Conservation (phyloP, 2,797 vertebrate species). For the Macropus fuliginosus region DNA sequence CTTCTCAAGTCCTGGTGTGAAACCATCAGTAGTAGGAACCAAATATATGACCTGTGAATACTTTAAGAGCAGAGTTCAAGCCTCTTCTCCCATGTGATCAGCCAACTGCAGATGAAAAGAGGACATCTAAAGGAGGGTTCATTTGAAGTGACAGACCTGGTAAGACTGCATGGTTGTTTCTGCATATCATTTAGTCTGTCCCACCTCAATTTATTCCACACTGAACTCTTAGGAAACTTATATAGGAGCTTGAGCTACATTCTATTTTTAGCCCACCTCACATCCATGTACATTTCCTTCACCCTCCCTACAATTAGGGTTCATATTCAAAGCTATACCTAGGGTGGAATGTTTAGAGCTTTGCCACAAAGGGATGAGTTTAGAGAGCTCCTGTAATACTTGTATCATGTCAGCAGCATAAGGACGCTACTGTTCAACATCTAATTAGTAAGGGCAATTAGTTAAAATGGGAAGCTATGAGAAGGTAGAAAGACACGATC, state of each 20-base stretch:
- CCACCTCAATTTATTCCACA: constrained; percentile 4
- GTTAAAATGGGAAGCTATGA: neutral
- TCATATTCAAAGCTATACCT: neutral
- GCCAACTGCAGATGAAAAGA: constrained; percentile 29
- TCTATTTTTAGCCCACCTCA: constrained; percentile 6
- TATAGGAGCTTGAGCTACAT: neutral
- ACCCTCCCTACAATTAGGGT: neutral
- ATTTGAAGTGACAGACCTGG: constrained; percentile 16
- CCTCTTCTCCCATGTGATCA: constrained; percentile 2
- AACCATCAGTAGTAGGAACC: neutral
- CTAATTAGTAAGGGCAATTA: neutral
- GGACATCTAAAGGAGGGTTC: neutral
- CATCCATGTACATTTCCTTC: neutral
- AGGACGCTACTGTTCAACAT: neutral
- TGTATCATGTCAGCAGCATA: neutral
- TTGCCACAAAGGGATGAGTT: neutral
- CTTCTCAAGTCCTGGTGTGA: constrained; percentile 1
- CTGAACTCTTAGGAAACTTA: neutral
- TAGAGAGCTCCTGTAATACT: neutral
- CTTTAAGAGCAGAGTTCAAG: neutral
- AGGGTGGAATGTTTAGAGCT: neutral
- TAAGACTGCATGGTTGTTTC: neutral
- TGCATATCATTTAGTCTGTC: neutral
- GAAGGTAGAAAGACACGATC: neutral
- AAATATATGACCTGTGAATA: neutral